Evolutionary conservation across 2,113 vertebrate genomes (phyloP), one percentile per base, ranked within the genome.

Genomic region (Camelus dromedarius): DNA sequence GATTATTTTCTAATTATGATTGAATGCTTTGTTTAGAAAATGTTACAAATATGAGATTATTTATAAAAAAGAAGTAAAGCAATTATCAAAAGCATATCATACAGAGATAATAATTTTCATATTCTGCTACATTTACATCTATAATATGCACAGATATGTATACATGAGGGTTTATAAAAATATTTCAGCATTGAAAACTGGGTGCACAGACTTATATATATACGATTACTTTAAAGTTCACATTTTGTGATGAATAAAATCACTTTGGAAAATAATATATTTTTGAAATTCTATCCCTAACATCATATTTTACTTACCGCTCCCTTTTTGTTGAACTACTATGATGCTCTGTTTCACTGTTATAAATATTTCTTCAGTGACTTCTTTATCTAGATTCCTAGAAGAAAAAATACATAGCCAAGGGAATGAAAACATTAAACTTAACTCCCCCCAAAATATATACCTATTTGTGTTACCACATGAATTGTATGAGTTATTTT

Each of bases 1-100:
- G 38, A 66, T 82, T 64, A 64, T 54, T 91, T 95, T 90, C 62
- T 87, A 69, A 26, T 58, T 91, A 18, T 48, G 72, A 81, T 67
- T 70, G 12, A 75, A 46, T 66, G 0, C 0, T 48, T 70, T 9
- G 6, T 77, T 85, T 76, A 56, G 15, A 92, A 92, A 89, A 76
- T 91, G 2, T n/a, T 77, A 5, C 94, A 94, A 81, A 32, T 8
- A 48, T 70, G 3, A 76, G n/a, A 13, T 67, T 50, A 85, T 67
- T 54, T 91, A 24, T 30, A 54, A 89, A 96, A 96, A 54, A 76
- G 79, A 96, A 94, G 13, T 9, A 54, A 46, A 85, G 14, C 9
- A 50, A 50, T 18, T 72, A n/a, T 22, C 8, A 72, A 80, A 60
- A 67, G 60, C 85, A 62, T 52, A 1, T 2, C 35, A 46, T 28